Evolutionary conservation across 2,113 vertebrate species (phyloP), one percentile per base, ranked within the genome.

Genomic region (Trematocara zebra): DNA sequence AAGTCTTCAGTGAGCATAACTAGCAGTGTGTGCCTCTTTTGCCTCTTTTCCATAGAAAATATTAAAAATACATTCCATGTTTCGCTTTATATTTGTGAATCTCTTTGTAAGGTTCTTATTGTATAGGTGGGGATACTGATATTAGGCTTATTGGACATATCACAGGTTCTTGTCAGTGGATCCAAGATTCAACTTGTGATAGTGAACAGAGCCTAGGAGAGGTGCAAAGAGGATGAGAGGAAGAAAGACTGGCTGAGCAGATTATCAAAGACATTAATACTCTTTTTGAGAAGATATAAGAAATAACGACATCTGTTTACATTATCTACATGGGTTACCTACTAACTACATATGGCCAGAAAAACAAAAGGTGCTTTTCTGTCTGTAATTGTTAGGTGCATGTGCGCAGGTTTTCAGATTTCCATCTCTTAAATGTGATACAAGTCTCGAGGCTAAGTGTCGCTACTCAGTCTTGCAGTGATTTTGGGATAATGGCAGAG

Each of bases 51-150:
- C 37, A 33, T 42, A 18, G 2, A 67, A 80, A 76, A 84, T 78
- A 61, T 42, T 20, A 37, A 37, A 64, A 85, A 80, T 18, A 54
- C 18, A 23, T 20, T 64, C n/a, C 1, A 18, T 82, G 37, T 81
- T 42, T 52, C 1, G 40, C 20, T 80, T 6, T 28, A 6, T 88
- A 51, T 74, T 79, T 61, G 18, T 57, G 23, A 69, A 53, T 83
- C 56, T 87, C 85, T 87, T 81, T 91, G 37, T 90, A 33, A 83
- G 23, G 78, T 26, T 91, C 14, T 82, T 72, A 92, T 88, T 90
- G 85, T 91, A 88, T 86, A 89, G 86, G 74, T 84, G 57, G 82
- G 28, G 31, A 88, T 74, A 53, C 74, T 87, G 88, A 93, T 67
- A 67, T 91, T 92, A 86, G 84, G 88, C 82, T 80, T 85, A 31